Percentiles rank a stretch among this genome's conserved stretches.
Conservation (phyloP, 2,797 vertebrate genomes). For the Pelochelys cantorii region DNA sequence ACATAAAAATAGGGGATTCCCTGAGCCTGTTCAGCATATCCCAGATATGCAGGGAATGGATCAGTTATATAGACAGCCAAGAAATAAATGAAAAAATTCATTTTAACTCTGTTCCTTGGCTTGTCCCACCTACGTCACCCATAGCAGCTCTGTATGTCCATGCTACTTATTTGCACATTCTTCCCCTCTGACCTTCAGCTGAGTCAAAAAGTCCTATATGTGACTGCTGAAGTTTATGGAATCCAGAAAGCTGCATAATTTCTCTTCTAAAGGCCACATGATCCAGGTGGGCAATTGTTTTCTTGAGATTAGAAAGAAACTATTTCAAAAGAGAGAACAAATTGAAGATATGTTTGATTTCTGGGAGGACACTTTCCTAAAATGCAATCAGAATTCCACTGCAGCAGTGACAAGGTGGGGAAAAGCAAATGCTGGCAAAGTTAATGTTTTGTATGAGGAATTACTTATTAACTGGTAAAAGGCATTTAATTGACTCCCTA, state of each 20-base stretch:
- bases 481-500: neutral
- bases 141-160: neutral
- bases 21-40: neutral
- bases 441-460: neutral
- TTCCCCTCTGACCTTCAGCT: neutral
- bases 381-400: neutral
- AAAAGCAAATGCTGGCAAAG: neutral
- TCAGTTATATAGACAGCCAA: neutral
- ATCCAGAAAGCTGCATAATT: neutral
- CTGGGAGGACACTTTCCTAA: neutral
- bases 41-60: neutral
- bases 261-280: neutral
- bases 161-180: accelerated
- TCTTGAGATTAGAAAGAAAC: neutral
- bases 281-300: neutral
- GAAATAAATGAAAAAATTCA: neutral
- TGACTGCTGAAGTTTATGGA: neutral
- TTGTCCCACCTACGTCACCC: neutral
- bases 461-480: neutral
- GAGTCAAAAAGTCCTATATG: neutral
- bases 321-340: neutral
- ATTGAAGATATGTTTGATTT: neutral
- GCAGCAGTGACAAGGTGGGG: neutral
- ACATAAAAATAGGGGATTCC: neutral
- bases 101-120: neutral